phyloP scores from a whole-genome alignment of 2,888 invertebrate species.

The Orchesella flavescens region DNA sequence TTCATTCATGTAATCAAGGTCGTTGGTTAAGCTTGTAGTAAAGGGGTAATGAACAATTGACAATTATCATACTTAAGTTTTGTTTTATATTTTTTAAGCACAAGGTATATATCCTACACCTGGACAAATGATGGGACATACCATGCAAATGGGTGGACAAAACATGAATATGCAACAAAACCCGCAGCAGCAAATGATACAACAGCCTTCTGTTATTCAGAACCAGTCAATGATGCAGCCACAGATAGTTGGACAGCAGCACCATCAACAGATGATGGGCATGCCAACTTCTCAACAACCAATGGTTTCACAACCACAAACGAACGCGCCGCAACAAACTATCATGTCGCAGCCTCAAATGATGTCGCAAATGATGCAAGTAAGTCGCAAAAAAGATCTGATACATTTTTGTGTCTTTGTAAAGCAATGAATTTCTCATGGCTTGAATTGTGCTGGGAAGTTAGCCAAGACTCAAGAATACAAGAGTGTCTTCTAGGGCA shows the following conservation, averaged over 20 bases:
- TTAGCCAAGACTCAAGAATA: constrained; percentile 36
- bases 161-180: constrained; percentile 61
- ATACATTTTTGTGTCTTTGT: background rate
- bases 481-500: background rate
- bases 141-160: constrained; percentile 55
- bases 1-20: no score
- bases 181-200: constrained; percentile 64
- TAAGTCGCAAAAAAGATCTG: constrained; percentile 23
- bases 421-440: no score
- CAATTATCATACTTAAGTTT: background rate
- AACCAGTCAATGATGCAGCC: constrained; percentile 75
- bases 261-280: constrained; percentile 76
- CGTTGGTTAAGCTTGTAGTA: no score
- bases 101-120: constrained; percentile 54
- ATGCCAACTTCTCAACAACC: constrained; percentile 75
- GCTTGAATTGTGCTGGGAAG: constrained; percentile 25
- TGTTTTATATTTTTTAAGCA: constrained; percentile 16
- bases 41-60: background rate
- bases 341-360: constrained; percentile 74
- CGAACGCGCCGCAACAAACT: constrained; percentile 51
- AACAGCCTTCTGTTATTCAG: constrained; percentile 76
- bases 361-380: constrained; percentile 77
- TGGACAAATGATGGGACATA: constrained; percentile 64
- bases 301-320: constrained; percentile 59
- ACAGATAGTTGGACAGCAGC: constrained; percentile 59